Evolutionary conservation across 2,797 vertebrate species (phyloP).

Genomic region (Silurus lanzhouensis): DNA sequence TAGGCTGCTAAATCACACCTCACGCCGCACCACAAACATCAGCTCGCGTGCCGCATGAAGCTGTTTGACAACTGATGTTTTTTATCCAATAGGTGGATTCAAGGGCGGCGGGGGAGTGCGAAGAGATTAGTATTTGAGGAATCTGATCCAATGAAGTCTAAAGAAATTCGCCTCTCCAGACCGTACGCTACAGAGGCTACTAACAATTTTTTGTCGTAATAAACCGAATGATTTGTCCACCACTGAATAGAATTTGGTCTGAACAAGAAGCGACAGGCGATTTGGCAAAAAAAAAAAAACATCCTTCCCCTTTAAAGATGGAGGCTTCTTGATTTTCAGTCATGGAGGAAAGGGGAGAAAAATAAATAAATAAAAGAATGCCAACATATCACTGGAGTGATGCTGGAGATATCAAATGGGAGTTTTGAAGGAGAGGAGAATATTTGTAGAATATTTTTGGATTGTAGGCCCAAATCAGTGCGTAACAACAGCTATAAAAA

Average conservation of each 20-base stretch:
- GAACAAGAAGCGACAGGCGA: background rate
- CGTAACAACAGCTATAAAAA: background rate
- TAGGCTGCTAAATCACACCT: background rate
- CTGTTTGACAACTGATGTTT: no score
- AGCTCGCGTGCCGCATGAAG: no score
- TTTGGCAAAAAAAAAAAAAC: background rate
- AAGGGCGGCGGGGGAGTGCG: no score
- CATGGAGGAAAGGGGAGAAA: no score
- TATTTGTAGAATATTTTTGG: no score
- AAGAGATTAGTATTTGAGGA: no score
- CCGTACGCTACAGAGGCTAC: no score
- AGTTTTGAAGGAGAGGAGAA: background rate
- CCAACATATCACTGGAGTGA: background rate
- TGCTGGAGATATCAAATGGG: background rate
- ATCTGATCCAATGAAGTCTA: no score
- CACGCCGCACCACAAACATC: background rate
- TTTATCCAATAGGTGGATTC: no score
- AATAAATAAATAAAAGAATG: background rate
- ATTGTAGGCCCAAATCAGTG: background rate
- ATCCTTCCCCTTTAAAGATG: background rate
- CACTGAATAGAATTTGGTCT: slow-evolving; percentile 18
- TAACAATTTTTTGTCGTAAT: background rate
- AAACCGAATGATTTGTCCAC: slow-evolving; percentile 8
- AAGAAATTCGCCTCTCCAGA: no score
- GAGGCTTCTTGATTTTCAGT: background rate